Evolutionary conservation across 2,888 invertebrate genomes (phyloP), one percentile per base, ranked within the genome.

Genomic region (Incurvaria masculella): DNA sequence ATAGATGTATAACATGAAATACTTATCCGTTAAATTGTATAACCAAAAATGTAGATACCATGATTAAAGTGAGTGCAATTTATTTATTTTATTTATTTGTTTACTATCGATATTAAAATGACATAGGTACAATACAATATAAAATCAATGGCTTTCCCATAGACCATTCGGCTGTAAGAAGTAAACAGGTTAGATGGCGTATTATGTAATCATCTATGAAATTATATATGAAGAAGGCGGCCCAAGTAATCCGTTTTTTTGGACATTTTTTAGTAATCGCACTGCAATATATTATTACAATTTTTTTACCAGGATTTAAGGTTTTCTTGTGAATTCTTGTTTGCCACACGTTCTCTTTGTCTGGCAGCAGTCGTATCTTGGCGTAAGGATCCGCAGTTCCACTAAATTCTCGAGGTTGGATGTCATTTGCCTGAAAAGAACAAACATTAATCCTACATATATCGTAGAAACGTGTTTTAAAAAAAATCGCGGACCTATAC

Each of bases 341-440:
- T 61, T 84, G 83, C 80, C 82, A 82, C 48, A 83, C 79, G 58
- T 81, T 83, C 53, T 75, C 81, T 53, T 80, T 76, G 56, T 84
- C 84, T 1, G 84, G 83, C 19, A 84, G 58, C 16, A 87, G 62
- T 17, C 84, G 78, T 42, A 87, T 78, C 61, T 84, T 84, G 26
- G 85, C 85, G 60, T 86, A 86, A 0, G 86, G 86, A 68, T 87
- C 84, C 14, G 83, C 83, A 0, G 81, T 82, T 39, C 82, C 83
- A 54, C 82, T 83, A 49, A 82, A 74, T 54, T 83, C 82, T 21
- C 81, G 61, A 0, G 82, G 79, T 54, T 80, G 80, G 45, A 83
- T 65, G 59, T 81, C 80, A 47, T 79, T 80, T 10, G 83, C 83
- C 80, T 80, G 55, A 33, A 11, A n/a, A 33, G 14, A 11, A 33